These are phyloP conservation scores for Datnioides undecimradiatus DNA, from an alignment of 2,113 vertebrate genomes.

Conservation along the genomic window DNA sequence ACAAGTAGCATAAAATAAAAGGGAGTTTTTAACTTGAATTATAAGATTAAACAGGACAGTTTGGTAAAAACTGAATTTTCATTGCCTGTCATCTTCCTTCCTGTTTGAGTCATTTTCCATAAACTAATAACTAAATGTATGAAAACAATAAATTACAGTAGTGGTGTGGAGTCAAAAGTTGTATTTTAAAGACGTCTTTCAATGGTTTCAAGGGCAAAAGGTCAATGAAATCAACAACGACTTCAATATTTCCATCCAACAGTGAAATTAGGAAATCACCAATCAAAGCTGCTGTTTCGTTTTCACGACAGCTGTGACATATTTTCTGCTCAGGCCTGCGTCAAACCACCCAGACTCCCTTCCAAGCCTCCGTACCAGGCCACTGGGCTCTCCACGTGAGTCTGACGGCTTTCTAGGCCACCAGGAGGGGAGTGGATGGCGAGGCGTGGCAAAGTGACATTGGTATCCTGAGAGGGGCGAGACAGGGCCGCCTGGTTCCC, in stretches of 20 bases:
- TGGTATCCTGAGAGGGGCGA: constrained; percentile 73
- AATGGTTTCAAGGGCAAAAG: neutral
- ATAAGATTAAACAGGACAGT: neutral
- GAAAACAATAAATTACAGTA: neutral
- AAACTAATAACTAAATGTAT: neutral
- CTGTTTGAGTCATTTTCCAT: neutral
- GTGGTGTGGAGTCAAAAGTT: neutral
- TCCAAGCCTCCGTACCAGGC: constrained; percentile 31
- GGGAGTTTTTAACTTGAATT: neutral
- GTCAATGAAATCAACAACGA: constrained; percentile 26
- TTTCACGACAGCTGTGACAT: constrained; percentile 22
- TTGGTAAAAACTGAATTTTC: neutral
- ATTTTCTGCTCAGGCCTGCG: constrained; percentile 30
- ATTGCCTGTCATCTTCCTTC: neutral
- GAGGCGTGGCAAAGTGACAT: constrained; percentile 76
- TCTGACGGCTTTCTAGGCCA: constrained; percentile 73
- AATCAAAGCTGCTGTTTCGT: constrained; percentile 3
- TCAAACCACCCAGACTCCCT: constrained; percentile 40
- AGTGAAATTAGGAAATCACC: neutral
- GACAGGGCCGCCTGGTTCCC: constrained; percentile 36
- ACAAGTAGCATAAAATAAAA: neutral
- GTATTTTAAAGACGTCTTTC: neutral
- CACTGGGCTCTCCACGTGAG: constrained; percentile 47
- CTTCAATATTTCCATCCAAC: constrained; percentile 7
- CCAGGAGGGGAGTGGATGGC: constrained; percentile 61